These are phyloP conservation scores for Novumbra hubbsi DNA, from an alignment of 2,797 vertebrate species.

Conservation along the genomic window DNA sequence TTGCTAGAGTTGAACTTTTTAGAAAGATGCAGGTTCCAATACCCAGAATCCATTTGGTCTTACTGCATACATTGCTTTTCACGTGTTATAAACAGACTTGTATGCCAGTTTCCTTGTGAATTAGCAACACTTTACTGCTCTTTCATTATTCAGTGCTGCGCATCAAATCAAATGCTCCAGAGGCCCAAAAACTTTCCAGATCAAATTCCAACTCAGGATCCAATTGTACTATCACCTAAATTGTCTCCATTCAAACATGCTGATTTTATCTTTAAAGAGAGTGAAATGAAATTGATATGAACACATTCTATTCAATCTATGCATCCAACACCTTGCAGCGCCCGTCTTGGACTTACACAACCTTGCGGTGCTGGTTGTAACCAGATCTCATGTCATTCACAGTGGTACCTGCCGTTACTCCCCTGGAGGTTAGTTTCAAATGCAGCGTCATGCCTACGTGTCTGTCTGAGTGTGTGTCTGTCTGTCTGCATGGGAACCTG, in stretches of 20 bases:
- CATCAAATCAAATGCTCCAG: neutral
- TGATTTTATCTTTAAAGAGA: neutral
- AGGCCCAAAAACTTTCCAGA: neutral
- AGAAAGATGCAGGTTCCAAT: slow-evolving; percentile 44
- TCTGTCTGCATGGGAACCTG: neutral
- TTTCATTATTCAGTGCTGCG: slow-evolving; percentile 4
- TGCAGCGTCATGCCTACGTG: neutral
- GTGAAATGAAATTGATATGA: neutral
- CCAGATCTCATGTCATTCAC: slow-evolving; percentile 19
- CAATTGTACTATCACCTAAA: neutral
- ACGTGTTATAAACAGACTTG: slow-evolving; percentile 41
- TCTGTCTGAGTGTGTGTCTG: slow-evolving; percentile 3
- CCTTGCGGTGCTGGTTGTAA: slow-evolving; percentile 27
- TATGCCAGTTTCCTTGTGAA: too few relatives aligned
- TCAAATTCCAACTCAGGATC: neutral
- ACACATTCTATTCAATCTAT: slow-evolving; percentile 14
- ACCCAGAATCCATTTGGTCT: slow-evolving; percentile 30
- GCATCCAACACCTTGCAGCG: slow-evolving; percentile 24
- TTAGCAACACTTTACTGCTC: too few relatives aligned
- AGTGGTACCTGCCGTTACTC: neutral
- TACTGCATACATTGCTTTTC: slow-evolving; percentile 35
- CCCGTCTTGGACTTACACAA: slow-evolving; percentile 25
- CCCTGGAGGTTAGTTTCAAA: slow-evolving; percentile 2
- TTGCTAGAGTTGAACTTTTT: slow-evolving; percentile 58
- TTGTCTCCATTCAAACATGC: neutral